phyloP scores from a whole-genome alignment of 2,888 invertebrate species.

The Deilephila elpenor region DNA sequence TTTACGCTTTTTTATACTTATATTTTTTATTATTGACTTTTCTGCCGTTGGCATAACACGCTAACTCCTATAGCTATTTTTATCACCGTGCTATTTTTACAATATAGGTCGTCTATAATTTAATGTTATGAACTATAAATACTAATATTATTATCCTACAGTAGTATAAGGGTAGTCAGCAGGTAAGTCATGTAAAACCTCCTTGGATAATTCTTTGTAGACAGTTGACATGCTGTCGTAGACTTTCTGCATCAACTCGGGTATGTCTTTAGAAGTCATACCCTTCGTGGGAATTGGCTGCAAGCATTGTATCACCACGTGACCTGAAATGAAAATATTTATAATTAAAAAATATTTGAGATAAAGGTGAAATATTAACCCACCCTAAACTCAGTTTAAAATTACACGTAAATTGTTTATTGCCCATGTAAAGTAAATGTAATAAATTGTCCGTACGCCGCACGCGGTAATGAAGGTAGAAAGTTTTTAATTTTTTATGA shows the following conservation, averaged over 20 bases:
- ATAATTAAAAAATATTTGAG: too few relatives aligned
- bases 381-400: too few relatives aligned
- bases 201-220: conserved; percentile 74
- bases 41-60: too few relatives aligned
- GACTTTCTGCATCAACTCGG: conserved; percentile 71
- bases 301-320: conserved; percentile 79
- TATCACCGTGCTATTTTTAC: not conserved
- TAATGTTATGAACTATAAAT: conserved; percentile 32
- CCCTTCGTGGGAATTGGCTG: conserved; percentile 79
- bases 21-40: too few relatives aligned
- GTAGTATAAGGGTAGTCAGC: conserved; percentile 67
- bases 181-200: conserved; percentile 71
- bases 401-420: not conserved
- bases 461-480: too few relatives aligned
- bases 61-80: too few relatives aligned
- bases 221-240: conserved; percentile 72
- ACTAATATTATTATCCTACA: conserved; percentile 44
- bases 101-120: not conserved
- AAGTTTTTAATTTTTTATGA: too few relatives aligned
- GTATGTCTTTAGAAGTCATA: conserved; percentile 72
- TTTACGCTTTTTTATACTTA: too few relatives aligned
- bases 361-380: not conserved
- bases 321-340: conserved; percentile 62
- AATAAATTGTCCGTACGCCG: too few relatives aligned
- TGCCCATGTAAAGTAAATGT: not conserved